phyloP scores from a whole-genome alignment of 2,888 invertebrate species.

The Caenorhabditis sp. region DNA sequence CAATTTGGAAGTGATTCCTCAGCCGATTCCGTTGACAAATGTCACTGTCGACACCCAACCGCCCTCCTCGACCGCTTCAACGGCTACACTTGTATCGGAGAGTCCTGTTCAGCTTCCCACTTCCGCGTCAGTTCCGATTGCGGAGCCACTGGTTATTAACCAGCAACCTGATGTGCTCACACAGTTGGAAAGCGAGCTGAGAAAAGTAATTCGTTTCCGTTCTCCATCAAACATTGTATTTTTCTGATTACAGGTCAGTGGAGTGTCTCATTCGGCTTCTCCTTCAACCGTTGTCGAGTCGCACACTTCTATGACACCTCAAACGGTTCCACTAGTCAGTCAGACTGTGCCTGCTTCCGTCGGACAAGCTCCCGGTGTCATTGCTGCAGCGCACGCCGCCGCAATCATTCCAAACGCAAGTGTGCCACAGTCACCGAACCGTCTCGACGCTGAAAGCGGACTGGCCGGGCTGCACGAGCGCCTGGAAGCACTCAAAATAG shows the following conservation, averaged over 20 bases:
- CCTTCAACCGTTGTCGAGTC: constrained; percentile 49
- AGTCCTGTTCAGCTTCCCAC: neutral
- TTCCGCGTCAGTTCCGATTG: neutral
- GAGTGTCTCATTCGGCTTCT: constrained; percentile 52
- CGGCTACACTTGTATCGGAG: constrained; percentile 27
- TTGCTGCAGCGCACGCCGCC: constrained; percentile 23
- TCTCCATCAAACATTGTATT: neutral
- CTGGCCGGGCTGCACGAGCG: constrained; percentile 50
- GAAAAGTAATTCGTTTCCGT: constrained; percentile 25
- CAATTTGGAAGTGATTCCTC: constrained; percentile 18
- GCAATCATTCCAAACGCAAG: constrained; percentile 39
- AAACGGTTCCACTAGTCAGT: constrained; percentile 18
- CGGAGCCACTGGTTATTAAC: constrained; percentile 9
- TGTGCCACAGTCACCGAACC: constrained; percentile 48
- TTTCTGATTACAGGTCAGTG: constrained; percentile 41
- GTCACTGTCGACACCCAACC: neutral
- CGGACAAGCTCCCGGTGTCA: constrained; percentile 32
- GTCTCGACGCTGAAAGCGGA: constrained; percentile 33
- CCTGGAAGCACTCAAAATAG: constrained; percentile 46
- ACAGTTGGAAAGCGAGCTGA: constrained; percentile 48
- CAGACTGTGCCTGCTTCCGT: constrained; percentile 36
- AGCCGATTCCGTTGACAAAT: neutral
- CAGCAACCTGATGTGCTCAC: constrained; percentile 38
- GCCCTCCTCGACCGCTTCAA: constrained; percentile 29
- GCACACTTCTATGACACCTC: constrained; percentile 45